phyloP scores from a whole-genome alignment of 1,140 invertebrate genomes.

The Danaus melanippus region DNA sequence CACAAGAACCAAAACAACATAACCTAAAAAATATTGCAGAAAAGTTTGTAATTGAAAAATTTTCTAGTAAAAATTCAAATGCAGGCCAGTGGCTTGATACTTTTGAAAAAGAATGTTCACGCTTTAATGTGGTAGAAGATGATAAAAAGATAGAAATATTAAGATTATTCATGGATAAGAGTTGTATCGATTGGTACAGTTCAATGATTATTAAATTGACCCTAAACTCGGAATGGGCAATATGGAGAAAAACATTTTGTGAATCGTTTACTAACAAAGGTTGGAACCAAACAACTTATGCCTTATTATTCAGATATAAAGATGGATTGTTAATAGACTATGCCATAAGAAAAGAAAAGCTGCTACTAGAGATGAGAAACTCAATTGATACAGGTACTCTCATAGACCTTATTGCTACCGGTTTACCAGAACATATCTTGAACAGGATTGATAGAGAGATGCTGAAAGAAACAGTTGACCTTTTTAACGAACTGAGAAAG shows the following conservation, averaged over 20 bases:
- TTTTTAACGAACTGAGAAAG: too few relatives aligned
- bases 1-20: slow-evolving; percentile 15
- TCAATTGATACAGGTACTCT: too few relatives aligned
- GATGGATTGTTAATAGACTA: slow-evolving; percentile 44
- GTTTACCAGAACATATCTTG: too few relatives aligned
- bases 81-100: too few relatives aligned
- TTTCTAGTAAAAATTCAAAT: slow-evolving; percentile 24
- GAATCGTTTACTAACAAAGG: slow-evolving; percentile 30
- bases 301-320: too few relatives aligned
- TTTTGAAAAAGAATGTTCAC: slow-evolving; percentile 38
- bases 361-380: too few relatives aligned
- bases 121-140: slow-evolving; percentile 29
- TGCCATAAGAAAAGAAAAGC: slow-evolving; percentile 39
- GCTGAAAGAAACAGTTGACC: too few relatives aligned
- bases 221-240: slow-evolving; percentile 24
- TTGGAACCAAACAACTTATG: slow-evolving; percentile 18
- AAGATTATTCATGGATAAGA: slow-evolving; percentile 32
- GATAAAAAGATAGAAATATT: slow-evolving; percentile 38
- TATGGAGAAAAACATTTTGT: slow-evolving; percentile 32
- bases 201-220: slow-evolving; percentile 31
- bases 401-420: too few relatives aligned
- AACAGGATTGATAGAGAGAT: too few relatives aligned
- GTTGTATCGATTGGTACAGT: slow-evolving; percentile 35
- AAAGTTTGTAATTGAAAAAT: slow-evolving; percentile 32
- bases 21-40: slow-evolving; percentile 27